Conservation (phyloP, 1,140 invertebrate genomes). For the Drosophila micromelanica region DNA sequence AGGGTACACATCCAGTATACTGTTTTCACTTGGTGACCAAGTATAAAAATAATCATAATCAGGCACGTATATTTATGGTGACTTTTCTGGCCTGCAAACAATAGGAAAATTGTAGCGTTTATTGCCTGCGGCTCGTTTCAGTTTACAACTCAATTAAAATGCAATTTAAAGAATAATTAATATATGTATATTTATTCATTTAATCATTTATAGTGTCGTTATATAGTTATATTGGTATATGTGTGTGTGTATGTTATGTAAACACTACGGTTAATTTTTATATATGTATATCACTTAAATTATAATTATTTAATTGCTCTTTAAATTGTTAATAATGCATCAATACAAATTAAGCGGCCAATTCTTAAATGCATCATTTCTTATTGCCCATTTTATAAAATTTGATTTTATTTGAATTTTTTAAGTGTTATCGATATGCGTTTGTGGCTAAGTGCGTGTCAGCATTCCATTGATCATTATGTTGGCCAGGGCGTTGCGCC, state of each 20-base stretch:
- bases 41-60: too few species aligned
- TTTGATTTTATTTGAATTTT: too few species aligned
- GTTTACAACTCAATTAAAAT: conserved; percentile 54
- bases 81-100: too few species aligned
- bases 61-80: too few species aligned
- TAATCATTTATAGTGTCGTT: conserved; percentile 49
- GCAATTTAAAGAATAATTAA: conserved; percentile 63
- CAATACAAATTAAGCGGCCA: conserved; percentile 58
- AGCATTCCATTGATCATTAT: conserved; percentile 97
- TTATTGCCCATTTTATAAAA: background rate
- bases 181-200: conserved; percentile 28
- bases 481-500: conserved; percentile 96
- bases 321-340: conserved; percentile 60
- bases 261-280: conserved; percentile 68
- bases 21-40: too few species aligned
- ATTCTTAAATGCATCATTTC: conserved; percentile 61
- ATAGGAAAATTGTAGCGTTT: too few species aligned
- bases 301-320: conserved; percentile 69
- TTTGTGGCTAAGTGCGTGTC: conserved; percentile 71
- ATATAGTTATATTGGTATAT: conserved; percentile 43
- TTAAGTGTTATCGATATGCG: conserved; percentile 1
- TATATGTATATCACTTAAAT: conserved; percentile 65
- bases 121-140: background rate
- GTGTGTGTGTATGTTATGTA: conserved; percentile 39
- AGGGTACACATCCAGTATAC: too few species aligned